phyloP scores from a whole-genome alignment of 2,797 vertebrate genomes.

The Sebastes iracundus region DNA sequence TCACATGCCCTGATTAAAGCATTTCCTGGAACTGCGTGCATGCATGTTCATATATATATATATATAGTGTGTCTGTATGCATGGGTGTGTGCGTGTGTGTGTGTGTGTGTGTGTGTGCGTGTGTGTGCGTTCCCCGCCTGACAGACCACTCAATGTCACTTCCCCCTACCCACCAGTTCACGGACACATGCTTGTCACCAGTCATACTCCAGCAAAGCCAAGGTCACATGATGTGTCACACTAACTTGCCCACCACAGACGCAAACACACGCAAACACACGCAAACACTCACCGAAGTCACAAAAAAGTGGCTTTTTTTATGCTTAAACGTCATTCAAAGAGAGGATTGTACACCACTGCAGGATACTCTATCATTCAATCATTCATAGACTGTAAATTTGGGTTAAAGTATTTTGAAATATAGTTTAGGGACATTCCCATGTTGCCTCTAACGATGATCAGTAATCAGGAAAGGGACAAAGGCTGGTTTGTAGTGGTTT shows the following conservation, averaged over 20 bases:
- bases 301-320: background rate
- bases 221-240: constrained; percentile 67
- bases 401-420: background rate
- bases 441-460: background rate
- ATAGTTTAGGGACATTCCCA: background rate
- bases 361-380: background rate
- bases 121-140: constrained; percentile 27
- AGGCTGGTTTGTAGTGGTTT: background rate
- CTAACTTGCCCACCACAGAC: constrained; percentile 29
- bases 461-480: background rate
- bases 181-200: constrained; percentile 72
- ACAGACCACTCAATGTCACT: constrained; percentile 73
- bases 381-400: background rate
- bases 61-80: background rate
- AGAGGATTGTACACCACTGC: no score
- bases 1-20: constrained; percentile 76
- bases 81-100: constrained; percentile 10
- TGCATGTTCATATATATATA: constrained; percentile 15
- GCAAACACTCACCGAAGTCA: background rate
- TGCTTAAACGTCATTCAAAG: background rate
- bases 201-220: constrained; percentile 52
- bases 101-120: constrained; percentile 6
- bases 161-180: constrained; percentile 59
- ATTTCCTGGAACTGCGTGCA: constrained; percentile 74
- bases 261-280: background rate